A percentile compares a stretch with the other conserved stretches of the same genome.
phyloP scores from a whole-genome alignment of 1,140 invertebrate species.

The Catajapyx aquilonaris region DNA sequence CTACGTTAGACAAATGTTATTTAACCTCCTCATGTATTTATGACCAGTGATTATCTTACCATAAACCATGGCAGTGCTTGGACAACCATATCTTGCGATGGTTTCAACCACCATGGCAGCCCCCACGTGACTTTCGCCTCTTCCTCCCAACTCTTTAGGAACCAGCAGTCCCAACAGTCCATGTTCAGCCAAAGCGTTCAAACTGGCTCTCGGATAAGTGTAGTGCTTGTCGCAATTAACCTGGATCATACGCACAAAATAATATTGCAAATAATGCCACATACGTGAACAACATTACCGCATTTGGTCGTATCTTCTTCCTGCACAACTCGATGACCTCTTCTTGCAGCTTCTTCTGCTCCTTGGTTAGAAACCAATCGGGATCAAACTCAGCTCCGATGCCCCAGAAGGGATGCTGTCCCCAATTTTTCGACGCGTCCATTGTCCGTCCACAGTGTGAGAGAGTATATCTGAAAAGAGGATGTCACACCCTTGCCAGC shows the following conservation, averaged over 20 bases:
- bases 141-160: no score
- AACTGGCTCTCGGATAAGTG: slow-evolving; percentile 6
- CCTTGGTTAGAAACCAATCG: slow-evolving; percentile 8
- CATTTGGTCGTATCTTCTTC: neutral
- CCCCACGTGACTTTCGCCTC: slow-evolving; percentile 7
- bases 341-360: slow-evolving; percentile 7
- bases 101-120: slow-evolving; percentile 9
- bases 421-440: slow-evolving; percentile 1
- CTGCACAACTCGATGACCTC: slow-evolving; percentile 8
- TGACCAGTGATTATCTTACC: no score
- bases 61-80: no score
- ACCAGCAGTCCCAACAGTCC: slow-evolving; percentile 9
- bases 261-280: neutral
- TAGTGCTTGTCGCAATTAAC: slow-evolving; percentile 7
- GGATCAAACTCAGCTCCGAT: slow-evolving; percentile 6
- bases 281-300: neutral
- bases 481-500: no score
- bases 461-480: no score
- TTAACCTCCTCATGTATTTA: no score
- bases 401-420: slow-evolving; percentile 6
- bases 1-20: no score
- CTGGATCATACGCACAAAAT: neutral
- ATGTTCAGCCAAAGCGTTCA: slow-evolving; percentile 8
- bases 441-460: no score
- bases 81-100: slow-evolving; percentile 10